Evolutionary conservation across 2,797 vertebrate genomes (phyloP).

Genomic region (Lutjanus argentimaculatus): DNA sequence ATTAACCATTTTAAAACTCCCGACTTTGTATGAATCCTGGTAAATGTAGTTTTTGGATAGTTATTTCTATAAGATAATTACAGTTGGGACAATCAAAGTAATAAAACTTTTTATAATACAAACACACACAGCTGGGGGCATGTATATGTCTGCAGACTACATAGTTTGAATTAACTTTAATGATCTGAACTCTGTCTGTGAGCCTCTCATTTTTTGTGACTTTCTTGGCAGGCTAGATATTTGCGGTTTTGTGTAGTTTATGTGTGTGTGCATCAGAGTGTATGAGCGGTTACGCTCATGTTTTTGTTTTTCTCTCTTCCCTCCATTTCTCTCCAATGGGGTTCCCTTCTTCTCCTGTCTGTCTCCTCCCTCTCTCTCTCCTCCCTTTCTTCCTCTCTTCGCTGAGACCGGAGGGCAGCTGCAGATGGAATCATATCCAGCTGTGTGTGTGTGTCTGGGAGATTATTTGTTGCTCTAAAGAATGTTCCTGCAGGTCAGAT

Average conservation of each 20-base stretch:
- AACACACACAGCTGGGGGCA: neutral
- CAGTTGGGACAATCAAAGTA: neutral
- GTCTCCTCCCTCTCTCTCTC: constrained; percentile 24
- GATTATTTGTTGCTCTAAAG: constrained; percentile 43
- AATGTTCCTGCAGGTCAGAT: constrained; percentile 51
- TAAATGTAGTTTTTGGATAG: neutral
- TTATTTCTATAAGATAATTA: neutral
- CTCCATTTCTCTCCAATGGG: constrained; percentile 56
- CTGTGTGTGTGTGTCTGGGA: constrained; percentile 58
- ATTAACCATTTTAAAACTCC: no score
- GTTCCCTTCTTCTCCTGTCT: constrained; percentile 33
- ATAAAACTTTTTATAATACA: constrained; percentile 4
- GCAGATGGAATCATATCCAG: constrained; percentile 69
- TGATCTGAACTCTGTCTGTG: neutral
- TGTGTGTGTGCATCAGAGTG: constrained; percentile 1
- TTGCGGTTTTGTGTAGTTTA: neutral
- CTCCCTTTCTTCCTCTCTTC: constrained; percentile 24
- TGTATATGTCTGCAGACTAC: neutral
- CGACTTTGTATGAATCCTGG: no score
- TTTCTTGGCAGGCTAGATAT: neutral
- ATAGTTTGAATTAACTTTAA: constrained; percentile 11
- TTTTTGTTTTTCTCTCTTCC: constrained; percentile 65
- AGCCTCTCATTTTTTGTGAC: constrained; percentile 10
- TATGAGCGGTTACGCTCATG: constrained; percentile 24
- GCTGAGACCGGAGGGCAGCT: constrained; percentile 58